phyloP scores from a whole-genome alignment of 2,888 invertebrate species.

The Seladonia tumulorum region DNA sequence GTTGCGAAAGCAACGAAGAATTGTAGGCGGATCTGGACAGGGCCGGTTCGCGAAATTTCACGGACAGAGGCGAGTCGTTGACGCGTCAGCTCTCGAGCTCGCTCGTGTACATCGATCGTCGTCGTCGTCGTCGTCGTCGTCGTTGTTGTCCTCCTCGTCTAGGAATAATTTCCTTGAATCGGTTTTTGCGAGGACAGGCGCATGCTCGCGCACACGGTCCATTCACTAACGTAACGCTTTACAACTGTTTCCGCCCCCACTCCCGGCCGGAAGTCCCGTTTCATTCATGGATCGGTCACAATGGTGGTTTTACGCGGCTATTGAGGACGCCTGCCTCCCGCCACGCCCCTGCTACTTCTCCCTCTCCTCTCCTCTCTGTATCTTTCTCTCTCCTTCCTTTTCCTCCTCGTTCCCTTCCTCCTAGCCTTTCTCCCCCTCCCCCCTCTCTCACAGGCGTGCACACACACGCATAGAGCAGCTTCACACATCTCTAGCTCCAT shows the following conservation, averaged over 20 bases:
- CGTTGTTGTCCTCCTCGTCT: slow-evolving; percentile 34
- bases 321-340: slow-evolving; percentile 79
- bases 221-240: slow-evolving; percentile 81
- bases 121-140: background rate
- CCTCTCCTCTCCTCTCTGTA: slow-evolving; percentile 28
- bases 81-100: background rate
- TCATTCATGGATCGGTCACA: slow-evolving; percentile 84
- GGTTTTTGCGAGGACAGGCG: slow-evolving; percentile 74
- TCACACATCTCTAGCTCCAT: slow-evolving; percentile 8
- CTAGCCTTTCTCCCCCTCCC: slow-evolving; percentile 5
- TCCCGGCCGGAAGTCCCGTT: slow-evolving; percentile 83
- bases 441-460: background rate
- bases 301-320: slow-evolving; percentile 83
- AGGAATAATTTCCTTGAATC: slow-evolving; percentile 72
- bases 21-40: background rate
- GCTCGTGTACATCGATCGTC: slow-evolving; percentile 6
- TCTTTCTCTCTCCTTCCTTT: slow-evolving; percentile 17
- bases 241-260: slow-evolving; percentile 83
- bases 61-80: background rate
- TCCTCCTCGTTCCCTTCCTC: slow-evolving; percentile 17
- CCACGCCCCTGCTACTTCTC: slow-evolving; percentile 67
- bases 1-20: background rate
- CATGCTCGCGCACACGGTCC: slow-evolving; percentile 74
- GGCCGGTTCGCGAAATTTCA: background rate
- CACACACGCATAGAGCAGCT: slow-evolving; percentile 3